A percentile compares a stretch with the other conserved stretches of the same genome.
phyloP scores from a whole-genome alignment of 2,113 vertebrate genomes.

The Apistogramma diplotaenia region DNA sequence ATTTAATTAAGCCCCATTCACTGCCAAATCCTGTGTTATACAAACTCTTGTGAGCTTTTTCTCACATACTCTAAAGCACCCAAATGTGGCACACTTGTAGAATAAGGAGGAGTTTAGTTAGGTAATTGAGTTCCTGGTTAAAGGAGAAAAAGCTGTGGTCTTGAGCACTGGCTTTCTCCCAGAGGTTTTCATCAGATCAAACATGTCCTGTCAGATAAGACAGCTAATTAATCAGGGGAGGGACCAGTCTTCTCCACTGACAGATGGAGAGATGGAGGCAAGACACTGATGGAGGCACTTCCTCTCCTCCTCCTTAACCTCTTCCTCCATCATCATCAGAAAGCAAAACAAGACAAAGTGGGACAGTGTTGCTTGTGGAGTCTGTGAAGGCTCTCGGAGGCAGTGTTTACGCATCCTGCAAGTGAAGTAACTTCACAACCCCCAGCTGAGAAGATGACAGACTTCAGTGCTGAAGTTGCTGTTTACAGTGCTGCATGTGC shows the following conservation, averaged over 20 bases:
- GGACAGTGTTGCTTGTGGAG: conserved; percentile 28
- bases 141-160: conserved; percentile 33
- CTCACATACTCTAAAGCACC: background rate
- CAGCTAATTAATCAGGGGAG: conserved; percentile 69
- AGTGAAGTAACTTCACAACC: conserved; percentile 25
- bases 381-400: conserved; percentile 24
- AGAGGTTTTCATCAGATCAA: conserved; percentile 72
- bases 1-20: conserved; percentile 69
- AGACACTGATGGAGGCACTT: conserved; percentile 44
- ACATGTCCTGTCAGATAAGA: conserved; percentile 70
- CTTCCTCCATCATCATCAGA: conserved; percentile 40
- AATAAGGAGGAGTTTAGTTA: conserved; percentile 27
- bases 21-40: conserved; percentile 43
- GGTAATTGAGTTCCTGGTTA: conserved; percentile 59
- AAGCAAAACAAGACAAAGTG: conserved; percentile 34
- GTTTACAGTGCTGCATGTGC: conserved; percentile 14
- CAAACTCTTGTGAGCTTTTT: conserved; percentile 30
- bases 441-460: conserved; percentile 31
- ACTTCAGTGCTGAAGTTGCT: conserved; percentile 10
- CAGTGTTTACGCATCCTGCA: conserved; percentile 30
- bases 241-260: conserved; percentile 50
- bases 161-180: conserved; percentile 35
- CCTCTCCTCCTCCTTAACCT: conserved; percentile 55
- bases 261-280: conserved; percentile 52
- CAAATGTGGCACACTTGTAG: conserved; percentile 29